A percentile compares a stretch with the other conserved stretches of the same genome.
These are phyloP conservation scores for Drosophila formosana DNA, from an alignment of 2,888 invertebrate species.

Conservation along the genomic window DNA sequence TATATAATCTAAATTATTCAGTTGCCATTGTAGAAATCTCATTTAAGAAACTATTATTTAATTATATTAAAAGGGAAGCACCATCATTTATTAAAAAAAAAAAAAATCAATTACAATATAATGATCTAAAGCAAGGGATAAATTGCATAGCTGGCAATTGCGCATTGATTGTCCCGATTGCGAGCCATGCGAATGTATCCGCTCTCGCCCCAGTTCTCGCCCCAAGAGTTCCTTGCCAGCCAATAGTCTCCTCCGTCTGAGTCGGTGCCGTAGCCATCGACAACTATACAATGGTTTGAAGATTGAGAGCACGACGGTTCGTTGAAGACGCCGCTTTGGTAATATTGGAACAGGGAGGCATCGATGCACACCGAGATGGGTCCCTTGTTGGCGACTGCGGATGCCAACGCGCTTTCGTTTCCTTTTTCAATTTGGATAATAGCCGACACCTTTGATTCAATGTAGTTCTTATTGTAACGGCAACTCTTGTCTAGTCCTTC, in stretches of 20 bases:
- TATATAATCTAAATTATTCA: too few relatives aligned
- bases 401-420: constrained; percentile 84
- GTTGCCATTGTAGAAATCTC: too few relatives aligned
- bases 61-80: too few relatives aligned
- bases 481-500: not conserved
- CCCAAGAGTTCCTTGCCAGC: constrained; percentile 98
- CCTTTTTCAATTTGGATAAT: constrained; percentile 89
- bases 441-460: constrained; percentile 88
- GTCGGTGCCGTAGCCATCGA: constrained; percentile 91
- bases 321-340: constrained; percentile 95
- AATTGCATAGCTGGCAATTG: constrained; percentile 1
- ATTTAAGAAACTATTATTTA: too few relatives aligned
- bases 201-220: constrained; percentile 96
- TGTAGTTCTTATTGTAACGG: constrained; percentile 73
- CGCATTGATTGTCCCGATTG: constrained; percentile 28
- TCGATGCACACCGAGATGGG: constrained; percentile 96
- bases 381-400: constrained; percentile 93
- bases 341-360: constrained; percentile 96
- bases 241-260: constrained; percentile 88
- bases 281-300: constrained; percentile 95
- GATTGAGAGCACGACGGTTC: constrained; percentile 92
- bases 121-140: constrained; percentile 3
- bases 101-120: too few relatives aligned
- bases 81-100: too few relatives aligned
- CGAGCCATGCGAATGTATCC: constrained; percentile 95